These are phyloP conservation scores for Centropyge bicolor DNA, from an alignment of 2,797 vertebrate genomes.

Conservation along the genomic window DNA sequence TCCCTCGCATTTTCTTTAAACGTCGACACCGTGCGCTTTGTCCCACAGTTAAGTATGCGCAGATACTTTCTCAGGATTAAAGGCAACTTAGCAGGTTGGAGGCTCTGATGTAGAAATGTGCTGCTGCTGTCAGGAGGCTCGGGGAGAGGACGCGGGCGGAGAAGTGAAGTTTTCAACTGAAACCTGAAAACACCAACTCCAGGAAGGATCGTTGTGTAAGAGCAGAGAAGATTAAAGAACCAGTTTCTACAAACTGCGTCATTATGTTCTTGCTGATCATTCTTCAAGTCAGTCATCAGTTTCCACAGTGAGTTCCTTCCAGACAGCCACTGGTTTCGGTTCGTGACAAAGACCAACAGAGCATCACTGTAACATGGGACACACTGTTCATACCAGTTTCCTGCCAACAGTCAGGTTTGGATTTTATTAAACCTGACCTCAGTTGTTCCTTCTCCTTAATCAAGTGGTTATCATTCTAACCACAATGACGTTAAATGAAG, in stretches of 20 bases:
- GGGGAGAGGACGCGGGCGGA: conserved; percentile 34
- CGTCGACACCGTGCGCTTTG: conserved; percentile 58
- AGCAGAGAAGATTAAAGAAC: not conserved
- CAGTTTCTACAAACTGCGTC: not conserved
- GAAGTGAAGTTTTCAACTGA: conserved; percentile 34
- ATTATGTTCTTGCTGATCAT: not conserved
- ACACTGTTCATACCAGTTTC: too few relatives aligned
- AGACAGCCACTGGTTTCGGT: not conserved
- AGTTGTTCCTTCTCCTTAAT: not conserved
- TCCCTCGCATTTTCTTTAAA: conserved; percentile 59
- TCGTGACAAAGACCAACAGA: not conserved
- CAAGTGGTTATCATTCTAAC: too few relatives aligned
- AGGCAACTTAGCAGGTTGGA: conserved; percentile 61
- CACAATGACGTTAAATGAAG: too few relatives aligned
- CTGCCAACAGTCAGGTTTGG: too few relatives aligned
- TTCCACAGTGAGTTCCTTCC: not conserved
- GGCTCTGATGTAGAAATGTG: conserved; percentile 58
- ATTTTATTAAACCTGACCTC: too few relatives aligned
- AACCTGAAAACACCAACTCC: not conserved
- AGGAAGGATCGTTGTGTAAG: not conserved
- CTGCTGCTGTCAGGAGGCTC: conserved; percentile 57
- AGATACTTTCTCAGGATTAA: conserved; percentile 72
- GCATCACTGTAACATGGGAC: too few relatives aligned
- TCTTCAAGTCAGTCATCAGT: not conserved
- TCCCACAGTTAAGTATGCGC: conserved; percentile 74